Conservation (phyloP, 2,113 vertebrate genomes). For the Pterocles gutturalis region DNA sequence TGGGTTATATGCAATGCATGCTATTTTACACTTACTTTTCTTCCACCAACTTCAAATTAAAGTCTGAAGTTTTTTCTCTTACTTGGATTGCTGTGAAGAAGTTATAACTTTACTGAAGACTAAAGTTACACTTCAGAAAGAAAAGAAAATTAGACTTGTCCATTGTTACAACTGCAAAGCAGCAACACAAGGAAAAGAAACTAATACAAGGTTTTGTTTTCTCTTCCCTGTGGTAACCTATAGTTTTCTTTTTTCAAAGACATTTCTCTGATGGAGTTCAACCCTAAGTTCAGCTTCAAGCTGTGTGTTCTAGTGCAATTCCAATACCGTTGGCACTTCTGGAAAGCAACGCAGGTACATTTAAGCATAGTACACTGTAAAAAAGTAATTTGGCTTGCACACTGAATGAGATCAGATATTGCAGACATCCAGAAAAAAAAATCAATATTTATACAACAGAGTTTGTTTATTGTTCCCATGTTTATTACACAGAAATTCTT, state of each 20-base stretch:
- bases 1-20: background rate
- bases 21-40: background rate
- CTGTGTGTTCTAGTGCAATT: slow-evolving; percentile 1
- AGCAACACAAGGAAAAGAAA: slow-evolving; percentile 3
- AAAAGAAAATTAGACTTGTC: slow-evolving; percentile 5
- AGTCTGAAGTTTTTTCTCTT: background rate
- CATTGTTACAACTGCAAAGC: slow-evolving; percentile 1
- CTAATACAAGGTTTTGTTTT: slow-evolving; percentile 8
- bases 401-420: background rate
- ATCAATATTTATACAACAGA: background rate
- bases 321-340: background rate
- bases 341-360: background rate
- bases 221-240: background rate
- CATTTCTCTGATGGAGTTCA: slow-evolving; percentile 51
- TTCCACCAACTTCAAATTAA: background rate
- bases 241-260: slow-evolving; percentile 8
- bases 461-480: background rate
- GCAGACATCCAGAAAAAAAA: background rate
- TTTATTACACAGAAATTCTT: background rate
- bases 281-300: slow-evolving; percentile 42
- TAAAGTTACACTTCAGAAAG: background rate
- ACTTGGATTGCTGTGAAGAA: background rate
- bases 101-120: background rate
- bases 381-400: background rate
- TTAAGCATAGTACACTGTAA: background rate